Evolutionary conservation across 2,888 invertebrate species (phyloP).

Genomic region (Cloeon dipterum): DNA sequence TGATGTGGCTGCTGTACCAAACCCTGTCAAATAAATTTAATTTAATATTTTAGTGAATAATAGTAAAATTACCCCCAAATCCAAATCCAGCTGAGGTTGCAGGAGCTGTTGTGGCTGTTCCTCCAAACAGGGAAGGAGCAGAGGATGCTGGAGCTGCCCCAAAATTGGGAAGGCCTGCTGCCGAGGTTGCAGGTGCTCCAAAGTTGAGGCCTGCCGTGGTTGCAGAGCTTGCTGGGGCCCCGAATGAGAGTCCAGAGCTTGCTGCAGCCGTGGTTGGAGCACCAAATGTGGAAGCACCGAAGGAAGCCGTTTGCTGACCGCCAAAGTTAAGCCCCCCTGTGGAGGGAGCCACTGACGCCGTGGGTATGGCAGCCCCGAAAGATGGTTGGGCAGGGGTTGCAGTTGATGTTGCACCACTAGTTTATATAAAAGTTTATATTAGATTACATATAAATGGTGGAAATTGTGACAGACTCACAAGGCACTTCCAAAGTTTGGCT

Average conservation of each 20-base stretch:
- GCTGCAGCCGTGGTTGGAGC: background rate
- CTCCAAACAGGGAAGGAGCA: background rate
- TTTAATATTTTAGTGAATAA: no score
- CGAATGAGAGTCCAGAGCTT: background rate
- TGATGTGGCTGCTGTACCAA: no score
- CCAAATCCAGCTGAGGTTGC: no score
- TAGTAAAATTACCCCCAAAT: no score
- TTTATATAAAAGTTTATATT: no score
- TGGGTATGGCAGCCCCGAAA: background rate
- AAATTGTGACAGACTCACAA: no score
- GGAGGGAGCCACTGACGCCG: background rate
- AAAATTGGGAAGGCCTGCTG: no score
- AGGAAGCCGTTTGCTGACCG: background rate
- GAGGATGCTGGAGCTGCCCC: background rate
- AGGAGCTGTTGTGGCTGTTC: no score
- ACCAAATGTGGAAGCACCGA: no score
- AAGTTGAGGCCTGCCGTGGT: background rate
- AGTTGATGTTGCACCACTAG: background rate
- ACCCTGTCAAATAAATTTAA: no score
- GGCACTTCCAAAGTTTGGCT: no score
- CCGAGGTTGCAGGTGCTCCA: background rate
- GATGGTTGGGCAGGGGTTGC: background rate
- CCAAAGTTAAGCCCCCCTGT: background rate
- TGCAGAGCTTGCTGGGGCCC: background rate
- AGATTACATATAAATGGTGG: no score